These are phyloP conservation scores for Acronicta psi DNA, from an alignment of 2,888 invertebrate genomes.

Conservation along the genomic window DNA sequence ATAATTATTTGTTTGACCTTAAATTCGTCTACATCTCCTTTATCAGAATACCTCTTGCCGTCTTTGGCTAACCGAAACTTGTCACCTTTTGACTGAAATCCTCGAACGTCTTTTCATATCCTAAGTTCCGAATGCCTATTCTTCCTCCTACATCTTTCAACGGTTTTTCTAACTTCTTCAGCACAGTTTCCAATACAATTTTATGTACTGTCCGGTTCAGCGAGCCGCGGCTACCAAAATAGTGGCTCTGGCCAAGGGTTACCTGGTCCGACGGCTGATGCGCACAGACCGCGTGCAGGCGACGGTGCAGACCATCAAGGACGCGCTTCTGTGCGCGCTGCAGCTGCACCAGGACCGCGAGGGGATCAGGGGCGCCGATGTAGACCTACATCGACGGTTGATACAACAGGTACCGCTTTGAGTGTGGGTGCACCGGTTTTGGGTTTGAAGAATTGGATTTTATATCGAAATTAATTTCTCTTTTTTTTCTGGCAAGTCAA, in stretches of 20 bases:
- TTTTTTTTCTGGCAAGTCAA: too few relatives aligned
- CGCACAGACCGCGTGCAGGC: slow-evolving; percentile 94
- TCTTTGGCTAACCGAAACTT: not conserved
- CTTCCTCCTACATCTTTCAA: not conserved
- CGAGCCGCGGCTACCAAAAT: slow-evolving; percentile 90
- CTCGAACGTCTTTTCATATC: not conserved
- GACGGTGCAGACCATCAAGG: slow-evolving; percentile 94
- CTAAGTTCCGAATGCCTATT: not conserved
- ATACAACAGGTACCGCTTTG: slow-evolving; percentile 90
- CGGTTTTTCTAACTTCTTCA: slow-evolving; percentile 1
- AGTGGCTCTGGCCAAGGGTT: slow-evolving; percentile 92
- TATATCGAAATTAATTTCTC: too few relatives aligned
- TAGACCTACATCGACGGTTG: slow-evolving; percentile 92
- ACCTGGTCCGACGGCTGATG: slow-evolving; percentile 94
- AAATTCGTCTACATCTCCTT: not conserved
- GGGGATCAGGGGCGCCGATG: slow-evolving; percentile 90
- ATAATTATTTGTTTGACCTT: not conserved
- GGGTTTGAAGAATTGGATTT: slow-evolving; percentile 1
- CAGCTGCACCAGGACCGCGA: slow-evolving; percentile 91
- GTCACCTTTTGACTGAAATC: too few relatives aligned
- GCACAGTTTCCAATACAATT: slow-evolving; percentile 60
- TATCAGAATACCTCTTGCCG: not conserved
- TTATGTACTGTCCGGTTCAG: slow-evolving; percentile 72
- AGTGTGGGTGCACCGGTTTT: slow-evolving; percentile 41
- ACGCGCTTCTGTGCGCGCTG: slow-evolving; percentile 93